Base-by-base conservation (phyloP, 2,797 vertebrate species). In the Ctenopoma multispine region DNA sequence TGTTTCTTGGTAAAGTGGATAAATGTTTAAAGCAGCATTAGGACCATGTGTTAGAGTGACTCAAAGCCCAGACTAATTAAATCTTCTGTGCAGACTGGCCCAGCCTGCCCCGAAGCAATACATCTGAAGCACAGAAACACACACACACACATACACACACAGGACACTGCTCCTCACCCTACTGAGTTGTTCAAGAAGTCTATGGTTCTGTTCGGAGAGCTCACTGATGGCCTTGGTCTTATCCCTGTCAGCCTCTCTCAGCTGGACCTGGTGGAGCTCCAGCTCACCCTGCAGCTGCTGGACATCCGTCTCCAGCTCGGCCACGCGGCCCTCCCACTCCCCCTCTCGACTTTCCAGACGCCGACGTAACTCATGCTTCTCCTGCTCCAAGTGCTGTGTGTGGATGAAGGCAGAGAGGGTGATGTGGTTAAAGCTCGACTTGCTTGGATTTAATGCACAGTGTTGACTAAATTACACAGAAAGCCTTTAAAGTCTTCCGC, bases 191-290 rank as follows among this genome's bases (percentile, higher is more conserved):
- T 99, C 97, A 91, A 99, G 88, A 75, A 99, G 94, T 85, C 96
- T 95, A 72, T 99, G 97, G 95, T 99, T 99, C 93, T 99, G 97
- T 90, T 99, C 97, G 0, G 97, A 97, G 67, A 99, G 95, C 85
- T 99, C 96, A 47, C 96, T 94, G 84, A 99, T 94, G 2, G 95
- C 95, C 50, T 94, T 94, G 0, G 93, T 96, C 91, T 98, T 99
- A 85, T 98, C 96, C 0, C 96, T 90, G 84, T 99, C 96, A 0
- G 95, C 95, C 75, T 99, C 98, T 0, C 96, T 95, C 41, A 98
- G 93, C 87, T 98, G 96, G 65, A 96, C 93, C 74, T 99, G 97
- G 68, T 99, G 97, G 73, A 93, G 95, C 87, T 99, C 97, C 92
- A 99, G 90, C 80, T 98, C 96, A 0, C 94, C 95, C 91, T 98